A percentile compares a stretch with the other conserved stretches of the same genome.
Evolutionary conservation across 1,140 invertebrate genomes (phyloP).

Genomic region (Subanguina moxae): DNA sequence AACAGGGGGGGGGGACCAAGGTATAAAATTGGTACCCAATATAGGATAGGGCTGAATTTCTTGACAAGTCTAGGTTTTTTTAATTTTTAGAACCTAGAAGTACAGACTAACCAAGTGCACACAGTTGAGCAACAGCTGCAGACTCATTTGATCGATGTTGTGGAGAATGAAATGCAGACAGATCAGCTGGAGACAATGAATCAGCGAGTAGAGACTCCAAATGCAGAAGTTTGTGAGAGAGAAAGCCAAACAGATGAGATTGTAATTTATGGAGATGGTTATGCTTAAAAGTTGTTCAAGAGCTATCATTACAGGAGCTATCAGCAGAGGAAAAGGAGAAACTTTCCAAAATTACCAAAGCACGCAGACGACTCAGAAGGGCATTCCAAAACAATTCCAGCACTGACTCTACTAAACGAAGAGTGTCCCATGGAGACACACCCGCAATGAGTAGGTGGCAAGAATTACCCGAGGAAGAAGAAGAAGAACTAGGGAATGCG

Average conservation of each 20-base stretch:
- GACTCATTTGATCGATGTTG: constrained; percentile 47
- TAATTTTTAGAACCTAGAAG: constrained; percentile 31
- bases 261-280: constrained; percentile 1
- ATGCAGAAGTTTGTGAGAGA: constrained; percentile 38
- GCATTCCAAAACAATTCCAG: constrained; percentile 7
- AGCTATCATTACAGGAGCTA: constrained; percentile 7
- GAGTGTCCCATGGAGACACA: constrained; percentile 6
- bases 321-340: constrained; percentile 2
- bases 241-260: constrained; percentile 46
- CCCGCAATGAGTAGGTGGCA: constrained; percentile 1
- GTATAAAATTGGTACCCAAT: too few relatives aligned
- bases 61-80: too few relatives aligned
- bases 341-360: constrained; percentile 18
- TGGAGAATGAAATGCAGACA: constrained; percentile 51
- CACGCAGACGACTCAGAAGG: constrained; percentile 11
- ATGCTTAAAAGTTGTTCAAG: neutral
- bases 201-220: constrained; percentile 49
- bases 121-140: constrained; percentile 49
- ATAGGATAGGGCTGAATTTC: too few relatives aligned
- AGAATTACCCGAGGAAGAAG: neutral
- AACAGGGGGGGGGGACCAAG: too few relatives aligned
- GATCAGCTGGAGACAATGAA: constrained; percentile 51
- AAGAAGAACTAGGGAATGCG: neutral
- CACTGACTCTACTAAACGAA: neutral
- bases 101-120: constrained; percentile 42